Conservation (phyloP, 2,113 vertebrate species). For the Orthochromis indermauri region DNA sequence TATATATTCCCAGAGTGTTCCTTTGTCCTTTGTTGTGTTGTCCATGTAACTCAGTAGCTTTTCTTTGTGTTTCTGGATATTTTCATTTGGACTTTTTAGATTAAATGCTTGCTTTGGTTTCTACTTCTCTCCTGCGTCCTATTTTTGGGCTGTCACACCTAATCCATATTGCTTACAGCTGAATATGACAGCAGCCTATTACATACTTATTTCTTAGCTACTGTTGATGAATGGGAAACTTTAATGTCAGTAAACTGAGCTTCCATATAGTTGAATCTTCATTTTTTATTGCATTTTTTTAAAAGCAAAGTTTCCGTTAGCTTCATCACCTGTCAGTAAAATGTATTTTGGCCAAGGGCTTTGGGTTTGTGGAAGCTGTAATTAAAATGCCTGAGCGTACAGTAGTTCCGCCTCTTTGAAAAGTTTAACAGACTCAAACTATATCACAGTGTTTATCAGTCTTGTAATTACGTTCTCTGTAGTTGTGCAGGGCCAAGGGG, state of each 20-base stretch:
- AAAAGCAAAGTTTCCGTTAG: background rate
- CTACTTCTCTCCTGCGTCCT: background rate
- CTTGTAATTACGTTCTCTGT: constrained; percentile 41
- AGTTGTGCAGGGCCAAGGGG: constrained; percentile 18
- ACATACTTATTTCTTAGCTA: background rate
- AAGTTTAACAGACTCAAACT: background rate
- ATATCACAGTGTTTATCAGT: constrained; percentile 16
- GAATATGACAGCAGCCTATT: background rate
- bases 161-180: background rate
- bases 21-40: background rate
- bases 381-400: background rate
- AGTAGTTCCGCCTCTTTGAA: background rate
- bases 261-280: background rate
- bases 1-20: background rate
- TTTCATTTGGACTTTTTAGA: background rate
- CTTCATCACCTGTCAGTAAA: background rate
- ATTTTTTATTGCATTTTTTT: background rate
- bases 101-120: background rate
- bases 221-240: background rate
- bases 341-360: background rate
- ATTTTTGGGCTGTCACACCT: background rate
- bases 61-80: background rate
- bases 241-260: background rate
- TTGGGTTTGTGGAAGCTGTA: background rate
- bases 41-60: background rate